Percentiles rank a stretch among this genome's conserved stretches.
phyloP scores from a whole-genome alignment of 2,797 vertebrate genomes.

The Scomberomorus guttatus region DNA sequence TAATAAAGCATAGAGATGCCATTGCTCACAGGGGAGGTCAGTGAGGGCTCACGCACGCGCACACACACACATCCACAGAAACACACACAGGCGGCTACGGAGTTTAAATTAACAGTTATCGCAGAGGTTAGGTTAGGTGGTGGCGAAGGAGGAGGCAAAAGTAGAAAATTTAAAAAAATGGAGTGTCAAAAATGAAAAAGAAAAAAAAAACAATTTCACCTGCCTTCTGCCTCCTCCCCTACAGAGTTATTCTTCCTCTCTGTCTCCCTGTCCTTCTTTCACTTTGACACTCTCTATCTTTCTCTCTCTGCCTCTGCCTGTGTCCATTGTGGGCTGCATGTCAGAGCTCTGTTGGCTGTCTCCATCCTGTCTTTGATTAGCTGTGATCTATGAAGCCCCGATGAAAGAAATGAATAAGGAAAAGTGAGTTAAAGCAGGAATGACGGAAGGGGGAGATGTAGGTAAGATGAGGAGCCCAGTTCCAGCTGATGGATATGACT shows the following conservation, averaged over 20 bases:
- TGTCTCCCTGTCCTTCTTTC: conserved; percentile 30
- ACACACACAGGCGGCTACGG: conserved; percentile 11
- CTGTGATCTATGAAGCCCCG: conserved; percentile 53
- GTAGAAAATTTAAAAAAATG: conserved; percentile 4
- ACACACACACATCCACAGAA: background rate
- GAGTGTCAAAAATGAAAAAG: conserved; percentile 11
- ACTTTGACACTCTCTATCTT: conserved; percentile 50
- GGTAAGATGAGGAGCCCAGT: conserved; percentile 14
- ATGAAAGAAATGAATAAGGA: conserved; percentile 50
- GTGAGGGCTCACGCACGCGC: conserved; percentile 45
- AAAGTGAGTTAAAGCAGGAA: conserved; percentile 40
- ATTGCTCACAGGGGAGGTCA: conserved; percentile 79
- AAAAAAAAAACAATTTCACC: conserved; percentile 53
- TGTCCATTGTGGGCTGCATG: conserved; percentile 49
- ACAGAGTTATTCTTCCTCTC: conserved; percentile 26
- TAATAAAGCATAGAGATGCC: conserved; percentile 83
- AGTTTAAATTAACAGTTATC: conserved; percentile 32
- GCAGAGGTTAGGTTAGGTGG: conserved; percentile 32
- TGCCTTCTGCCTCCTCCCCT: conserved; percentile 33
- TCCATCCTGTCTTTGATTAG: conserved; percentile 61
- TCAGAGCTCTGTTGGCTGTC: conserved; percentile 55
- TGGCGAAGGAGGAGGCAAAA: background rate
- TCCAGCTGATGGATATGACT: conserved; percentile 30
- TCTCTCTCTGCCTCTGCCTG: conserved; percentile 25
- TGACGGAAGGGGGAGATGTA: conserved; percentile 18